A percentile compares a stretch with the other conserved stretches of the same genome.
phyloP scores from a whole-genome alignment of 2,888 invertebrate genomes.

The Lymantria monacha region DNA sequence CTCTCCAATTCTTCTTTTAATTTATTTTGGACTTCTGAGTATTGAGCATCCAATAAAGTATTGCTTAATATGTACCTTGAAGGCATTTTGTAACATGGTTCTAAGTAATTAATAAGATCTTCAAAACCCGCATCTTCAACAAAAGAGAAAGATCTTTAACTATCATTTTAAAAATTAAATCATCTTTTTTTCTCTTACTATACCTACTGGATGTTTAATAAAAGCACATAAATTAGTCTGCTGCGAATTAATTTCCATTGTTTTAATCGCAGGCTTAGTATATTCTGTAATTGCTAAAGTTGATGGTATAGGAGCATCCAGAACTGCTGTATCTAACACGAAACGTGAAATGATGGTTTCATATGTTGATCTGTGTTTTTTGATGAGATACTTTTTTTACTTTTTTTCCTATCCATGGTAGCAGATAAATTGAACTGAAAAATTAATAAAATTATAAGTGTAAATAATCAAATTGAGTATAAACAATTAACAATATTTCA shows the following conservation, averaged over 20 bases:
- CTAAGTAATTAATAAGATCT: too few species aligned
- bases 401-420: constrained; percentile 5
- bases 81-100: too few species aligned
- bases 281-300: constrained; percentile 11
- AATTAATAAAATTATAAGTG: too few species aligned
- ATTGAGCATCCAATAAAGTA: too few species aligned
- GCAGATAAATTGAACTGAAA: background rate
- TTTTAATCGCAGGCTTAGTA: constrained; percentile 9
- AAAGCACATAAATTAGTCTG: constrained; percentile 17
- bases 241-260: constrained; percentile 5
- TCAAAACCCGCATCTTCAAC: too few species aligned
- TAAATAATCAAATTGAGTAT: too few species aligned
- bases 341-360: constrained; percentile 22
- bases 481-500: too few species aligned
- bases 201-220: constrained; percentile 24
- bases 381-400: constrained; percentile 20
- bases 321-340: constrained; percentile 19
- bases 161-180: too few species aligned
- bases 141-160: too few species aligned
- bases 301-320: constrained; percentile 15
- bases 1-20: too few species aligned
- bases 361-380: constrained; percentile 23
- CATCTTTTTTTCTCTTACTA: background rate
- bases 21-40: too few species aligned
- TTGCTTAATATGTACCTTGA: too few species aligned